Percentiles rank a stretch among this genome's conserved stretches.
phyloP scores from a whole-genome alignment of 1,140 invertebrate genomes.

The Steinernema feltiae region DNA sequence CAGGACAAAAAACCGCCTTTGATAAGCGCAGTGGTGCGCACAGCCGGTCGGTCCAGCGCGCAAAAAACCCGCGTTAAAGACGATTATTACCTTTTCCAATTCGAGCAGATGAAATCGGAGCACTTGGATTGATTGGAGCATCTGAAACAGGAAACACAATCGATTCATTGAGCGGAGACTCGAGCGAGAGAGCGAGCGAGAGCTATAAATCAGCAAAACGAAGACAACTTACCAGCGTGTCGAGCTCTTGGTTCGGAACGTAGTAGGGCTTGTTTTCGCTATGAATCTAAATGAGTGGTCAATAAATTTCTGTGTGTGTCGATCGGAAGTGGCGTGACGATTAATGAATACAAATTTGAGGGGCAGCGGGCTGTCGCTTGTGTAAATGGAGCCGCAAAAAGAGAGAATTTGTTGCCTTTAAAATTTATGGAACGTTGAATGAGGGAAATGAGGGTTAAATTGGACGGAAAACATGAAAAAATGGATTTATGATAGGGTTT shows the following conservation, averaged over 20 bases:
- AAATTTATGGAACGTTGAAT: not conserved
- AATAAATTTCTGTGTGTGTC: slow-evolving; percentile 65
- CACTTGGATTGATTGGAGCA: slow-evolving; percentile 99
- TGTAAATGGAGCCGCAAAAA: not conserved
- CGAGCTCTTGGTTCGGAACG: slow-evolving; percentile 92
- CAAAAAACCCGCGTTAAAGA: too few species aligned
- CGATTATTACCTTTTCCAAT: slow-evolving; percentile 87
- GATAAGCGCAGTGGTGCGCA: not conserved
- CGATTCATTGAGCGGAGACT: too few species aligned
- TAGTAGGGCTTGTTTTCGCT: slow-evolving; percentile 82
- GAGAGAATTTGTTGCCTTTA: too few species aligned
- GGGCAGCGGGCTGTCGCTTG: not conserved
- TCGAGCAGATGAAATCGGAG: slow-evolving; percentile 99
- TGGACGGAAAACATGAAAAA: too few species aligned
- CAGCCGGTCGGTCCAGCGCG: too few species aligned
- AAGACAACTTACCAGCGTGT: slow-evolving; percentile 81
- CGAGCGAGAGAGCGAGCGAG: not conserved
- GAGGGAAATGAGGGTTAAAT: not conserved
- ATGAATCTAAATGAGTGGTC: slow-evolving; percentile 10
- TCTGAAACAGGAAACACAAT: slow-evolving; percentile 68
- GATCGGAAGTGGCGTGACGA: slow-evolving; percentile 5
- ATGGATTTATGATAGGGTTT: too few species aligned
- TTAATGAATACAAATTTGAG: slow-evolving; percentile 23
- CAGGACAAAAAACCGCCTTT: not conserved
- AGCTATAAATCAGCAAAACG: not conserved